Percentiles rank a stretch among this genome's conserved stretches.
Evolutionary conservation across 2,888 invertebrate species (phyloP).

Genomic region (Nephrocerus scutellatus): DNA sequence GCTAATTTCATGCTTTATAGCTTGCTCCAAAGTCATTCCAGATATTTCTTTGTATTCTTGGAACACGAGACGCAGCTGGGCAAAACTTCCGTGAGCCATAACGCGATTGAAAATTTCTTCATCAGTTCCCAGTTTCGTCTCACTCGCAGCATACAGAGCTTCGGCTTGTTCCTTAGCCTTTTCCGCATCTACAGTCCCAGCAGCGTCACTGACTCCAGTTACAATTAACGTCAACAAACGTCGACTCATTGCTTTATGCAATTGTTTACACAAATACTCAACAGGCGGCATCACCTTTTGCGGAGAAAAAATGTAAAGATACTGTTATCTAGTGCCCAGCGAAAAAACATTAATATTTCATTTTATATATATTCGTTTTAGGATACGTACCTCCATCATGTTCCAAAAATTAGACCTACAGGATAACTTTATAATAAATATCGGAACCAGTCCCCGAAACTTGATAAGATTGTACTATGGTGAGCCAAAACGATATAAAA

Average conservation of each 20-base stretch:
- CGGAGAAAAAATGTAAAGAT: no score
- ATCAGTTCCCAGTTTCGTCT: slow-evolving; percentile 65
- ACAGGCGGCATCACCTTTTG: slow-evolving; percentile 59
- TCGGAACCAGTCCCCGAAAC: no score
- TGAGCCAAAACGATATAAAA: no score
- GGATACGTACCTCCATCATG: no score
- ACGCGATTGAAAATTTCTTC: slow-evolving; percentile 67
- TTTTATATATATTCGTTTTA: no score
- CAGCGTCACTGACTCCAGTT: slow-evolving; percentile 60
- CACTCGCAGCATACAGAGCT: slow-evolving; percentile 62
- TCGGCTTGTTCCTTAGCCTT: slow-evolving; percentile 68
- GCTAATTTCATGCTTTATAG: slow-evolving; percentile 59
- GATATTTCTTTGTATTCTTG: slow-evolving; percentile 67
- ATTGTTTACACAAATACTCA: slow-evolving; percentile 65
- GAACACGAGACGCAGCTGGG: slow-evolving; percentile 61
- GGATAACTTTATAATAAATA: no score
- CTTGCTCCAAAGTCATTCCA: slow-evolving; percentile 67
- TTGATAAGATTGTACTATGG: no score
- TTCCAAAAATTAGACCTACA: no score
- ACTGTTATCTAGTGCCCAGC: no score
- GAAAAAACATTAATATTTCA: no score
- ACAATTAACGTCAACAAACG: slow-evolving; percentile 66
- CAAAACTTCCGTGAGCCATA: slow-evolving; percentile 67
- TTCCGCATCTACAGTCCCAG: slow-evolving; percentile 54
- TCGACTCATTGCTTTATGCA: slow-evolving; percentile 66